A percentile compares a stretch with the other conserved stretches of the same genome.
Evolutionary conservation across 2,113 vertebrate genomes (phyloP).

Genomic region (Vidua macroura): DNA sequence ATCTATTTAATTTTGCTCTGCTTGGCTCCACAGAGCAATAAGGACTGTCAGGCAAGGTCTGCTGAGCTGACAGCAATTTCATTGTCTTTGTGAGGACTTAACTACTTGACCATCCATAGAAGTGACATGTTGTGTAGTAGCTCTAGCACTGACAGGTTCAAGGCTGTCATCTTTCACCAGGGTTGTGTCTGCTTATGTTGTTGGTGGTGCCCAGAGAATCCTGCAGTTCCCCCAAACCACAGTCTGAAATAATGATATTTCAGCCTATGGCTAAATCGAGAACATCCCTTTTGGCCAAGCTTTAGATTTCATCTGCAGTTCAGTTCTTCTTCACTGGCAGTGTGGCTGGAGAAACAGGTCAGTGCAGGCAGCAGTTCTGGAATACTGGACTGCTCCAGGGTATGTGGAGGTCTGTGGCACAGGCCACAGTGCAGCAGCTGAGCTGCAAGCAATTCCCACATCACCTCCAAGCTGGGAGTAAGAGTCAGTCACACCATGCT

Average conservation of each 20-base stretch:
- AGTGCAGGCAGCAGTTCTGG: neutral
- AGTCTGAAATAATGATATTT: neutral
- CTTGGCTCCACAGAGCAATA: neutral
- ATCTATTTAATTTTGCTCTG: neutral
- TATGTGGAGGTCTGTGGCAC: fast-evolving
- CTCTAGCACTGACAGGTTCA: neutral
- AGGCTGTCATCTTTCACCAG: neutral
- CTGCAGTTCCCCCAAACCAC: neutral
- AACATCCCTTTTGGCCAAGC: neutral
- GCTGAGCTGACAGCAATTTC: neutral
- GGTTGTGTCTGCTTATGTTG: neutral
- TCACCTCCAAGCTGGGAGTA: fast-evolving
- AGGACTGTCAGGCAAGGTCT: neutral
- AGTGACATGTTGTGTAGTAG: neutral
- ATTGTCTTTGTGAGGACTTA: neutral
- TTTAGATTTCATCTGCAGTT: neutral
- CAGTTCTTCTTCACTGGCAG: neutral
- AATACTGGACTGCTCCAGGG: neutral
- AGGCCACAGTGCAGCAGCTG: fast-evolving
- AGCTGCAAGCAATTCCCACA: neutral
- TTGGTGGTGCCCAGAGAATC: neutral
- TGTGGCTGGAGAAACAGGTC: neutral
- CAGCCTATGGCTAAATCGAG: neutral
- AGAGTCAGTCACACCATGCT: neutral
- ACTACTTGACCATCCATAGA: neutral